Evolutionary conservation across 2,888 invertebrate genomes (phyloP).

Genomic region (Ectemnius lituratus): DNA sequence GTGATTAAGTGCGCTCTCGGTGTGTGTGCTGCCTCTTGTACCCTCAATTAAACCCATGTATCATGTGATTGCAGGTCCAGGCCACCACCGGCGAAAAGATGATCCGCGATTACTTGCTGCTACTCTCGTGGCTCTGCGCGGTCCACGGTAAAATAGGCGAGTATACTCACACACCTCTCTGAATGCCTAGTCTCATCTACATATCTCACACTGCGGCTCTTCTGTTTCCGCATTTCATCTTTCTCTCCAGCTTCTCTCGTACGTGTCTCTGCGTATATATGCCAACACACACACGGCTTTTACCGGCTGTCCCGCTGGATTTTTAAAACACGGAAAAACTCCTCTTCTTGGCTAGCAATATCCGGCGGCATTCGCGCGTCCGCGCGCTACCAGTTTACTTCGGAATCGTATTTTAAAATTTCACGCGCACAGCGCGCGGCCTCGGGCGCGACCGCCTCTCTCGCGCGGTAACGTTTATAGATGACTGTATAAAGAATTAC

Average conservation of each 20-base stretch:
- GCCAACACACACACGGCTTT: background rate
- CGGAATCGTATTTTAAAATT: conserved; percentile 1
- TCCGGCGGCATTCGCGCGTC: conserved; percentile 3
- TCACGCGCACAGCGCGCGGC: background rate
- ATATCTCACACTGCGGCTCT: background rate
- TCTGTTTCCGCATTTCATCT: background rate
- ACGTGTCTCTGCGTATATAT: background rate
- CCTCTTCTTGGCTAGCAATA: background rate
- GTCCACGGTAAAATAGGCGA: conserved; percentile 74
- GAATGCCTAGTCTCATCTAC: background rate
- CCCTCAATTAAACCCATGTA: conserved; percentile 9
- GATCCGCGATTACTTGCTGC: conserved; percentile 73
- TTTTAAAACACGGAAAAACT: background rate
- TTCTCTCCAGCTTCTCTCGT: background rate
- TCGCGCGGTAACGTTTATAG: background rate
- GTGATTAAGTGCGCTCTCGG: conserved; percentile 5
- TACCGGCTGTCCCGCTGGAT: background rate
- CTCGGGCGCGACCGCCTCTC: background rate
- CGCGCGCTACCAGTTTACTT: background rate
- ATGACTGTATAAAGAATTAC: background rate
- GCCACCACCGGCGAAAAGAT: conserved; percentile 64
- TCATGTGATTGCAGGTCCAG: conserved; percentile 62
- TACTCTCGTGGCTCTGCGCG: conserved; percentile 73
- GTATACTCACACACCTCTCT: background rate
- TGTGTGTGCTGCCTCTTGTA: background rate